Evolutionary conservation across 2,888 invertebrate species (phyloP).

Genomic region (Dolichopus griseipennis): DNA sequence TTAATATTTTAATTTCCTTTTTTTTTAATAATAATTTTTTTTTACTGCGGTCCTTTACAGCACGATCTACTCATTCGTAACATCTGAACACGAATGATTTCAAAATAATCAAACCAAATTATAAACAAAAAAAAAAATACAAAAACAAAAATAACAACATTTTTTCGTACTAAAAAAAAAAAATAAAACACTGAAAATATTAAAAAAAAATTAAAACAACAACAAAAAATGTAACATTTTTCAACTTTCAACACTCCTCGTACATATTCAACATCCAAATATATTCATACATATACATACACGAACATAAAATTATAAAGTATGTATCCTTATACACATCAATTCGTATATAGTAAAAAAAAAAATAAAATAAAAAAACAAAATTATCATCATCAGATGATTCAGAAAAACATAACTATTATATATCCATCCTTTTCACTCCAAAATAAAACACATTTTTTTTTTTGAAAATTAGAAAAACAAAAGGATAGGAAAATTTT

Average conservation of each 20-base stretch:
- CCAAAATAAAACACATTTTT: not conserved
- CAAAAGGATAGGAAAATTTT: not conserved
- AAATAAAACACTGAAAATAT: not conserved
- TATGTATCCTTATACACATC: not conserved
- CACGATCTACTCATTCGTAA: not conserved
- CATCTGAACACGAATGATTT: conserved; percentile 4
- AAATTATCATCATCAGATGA: not conserved
- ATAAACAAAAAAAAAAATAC: too few relatives aligned
- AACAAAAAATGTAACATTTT: not conserved
- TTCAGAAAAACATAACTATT: not conserved
- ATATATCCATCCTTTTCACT: not conserved
- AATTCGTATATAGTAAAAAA: not conserved
- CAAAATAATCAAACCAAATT: not conserved
- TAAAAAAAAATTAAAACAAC: not conserved
- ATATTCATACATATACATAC: too few relatives aligned
- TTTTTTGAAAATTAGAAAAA: not conserved
- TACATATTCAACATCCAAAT: not conserved
- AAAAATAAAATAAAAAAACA: too few relatives aligned
- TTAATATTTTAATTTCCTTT: not conserved
- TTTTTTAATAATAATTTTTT: not conserved
- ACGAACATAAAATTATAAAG: too few relatives aligned
- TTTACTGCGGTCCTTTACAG: not conserved
- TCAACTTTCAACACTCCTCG: not conserved
- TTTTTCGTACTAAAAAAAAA: not conserved
- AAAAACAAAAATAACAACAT: not conserved